These are phyloP conservation scores for Wiebesia pumilae DNA, from an alignment of 1,140 invertebrate genomes.

Conservation along the genomic window DNA sequence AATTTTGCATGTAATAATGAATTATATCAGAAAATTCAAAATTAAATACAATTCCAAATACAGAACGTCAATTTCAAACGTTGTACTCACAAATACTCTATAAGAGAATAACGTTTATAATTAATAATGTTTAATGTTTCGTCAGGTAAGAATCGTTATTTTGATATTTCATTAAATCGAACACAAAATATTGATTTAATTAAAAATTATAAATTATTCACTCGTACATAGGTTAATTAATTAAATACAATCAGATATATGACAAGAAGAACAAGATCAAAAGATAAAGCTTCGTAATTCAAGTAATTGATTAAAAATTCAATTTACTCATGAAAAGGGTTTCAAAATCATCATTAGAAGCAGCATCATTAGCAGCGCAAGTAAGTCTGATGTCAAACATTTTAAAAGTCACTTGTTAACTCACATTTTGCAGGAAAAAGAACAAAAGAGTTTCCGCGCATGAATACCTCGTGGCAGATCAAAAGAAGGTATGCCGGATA, in stretches of 20 bases:
- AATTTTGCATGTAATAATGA: too few species aligned
- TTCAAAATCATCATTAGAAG: neutral
- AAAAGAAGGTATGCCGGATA: neutral
- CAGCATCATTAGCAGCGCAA: neutral
- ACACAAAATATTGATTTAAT: too few species aligned
- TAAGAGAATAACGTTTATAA: too few species aligned
- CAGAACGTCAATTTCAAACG: too few species aligned
- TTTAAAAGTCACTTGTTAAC: slow-evolving; percentile 27
- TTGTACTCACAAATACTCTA: too few species aligned
- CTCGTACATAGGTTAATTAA: neutral
- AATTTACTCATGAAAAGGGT: neutral
- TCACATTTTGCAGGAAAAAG: neutral
- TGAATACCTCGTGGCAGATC: neutral
- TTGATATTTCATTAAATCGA: too few species aligned
- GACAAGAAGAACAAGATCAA: neutral
- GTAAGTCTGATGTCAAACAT: neutral
- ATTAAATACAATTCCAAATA: too few species aligned
- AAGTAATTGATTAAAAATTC: neutral
- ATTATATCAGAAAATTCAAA: too few species aligned
- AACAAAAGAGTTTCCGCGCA: neutral
- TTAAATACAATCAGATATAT: neutral
- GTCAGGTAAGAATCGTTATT: too few species aligned
- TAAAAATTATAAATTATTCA: too few species aligned
- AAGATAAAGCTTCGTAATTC: neutral
- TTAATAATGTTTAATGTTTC: too few species aligned